phyloP scores from a whole-genome alignment of 2,888 invertebrate genomes.

The Halocaridina rubra region DNA sequence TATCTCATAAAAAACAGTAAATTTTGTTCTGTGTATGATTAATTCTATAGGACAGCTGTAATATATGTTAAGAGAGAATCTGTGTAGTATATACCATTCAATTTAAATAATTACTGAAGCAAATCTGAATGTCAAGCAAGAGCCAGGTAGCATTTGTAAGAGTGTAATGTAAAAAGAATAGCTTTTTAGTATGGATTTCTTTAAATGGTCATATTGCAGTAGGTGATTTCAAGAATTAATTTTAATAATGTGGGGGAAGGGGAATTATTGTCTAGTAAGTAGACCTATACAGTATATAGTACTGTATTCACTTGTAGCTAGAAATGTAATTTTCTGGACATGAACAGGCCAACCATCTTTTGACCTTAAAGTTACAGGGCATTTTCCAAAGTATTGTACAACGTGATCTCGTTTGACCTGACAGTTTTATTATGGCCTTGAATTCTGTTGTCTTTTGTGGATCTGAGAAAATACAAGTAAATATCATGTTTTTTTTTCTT shows the following conservation, averaged over 20 bases:
- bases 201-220: background rate
- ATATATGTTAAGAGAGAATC: no score
- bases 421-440: constrained; percentile 17
- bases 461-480: background rate
- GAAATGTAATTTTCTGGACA: constrained; percentile 1
- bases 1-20: no score
- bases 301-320: background rate
- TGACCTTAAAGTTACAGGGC: constrained; percentile 50
- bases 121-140: no score
- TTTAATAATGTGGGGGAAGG: background rate
- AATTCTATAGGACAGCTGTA: no score
- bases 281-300: background rate
- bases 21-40: no score
- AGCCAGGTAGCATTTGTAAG: background rate
- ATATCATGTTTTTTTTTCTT: background rate
- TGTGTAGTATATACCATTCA: no score
- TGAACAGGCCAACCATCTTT: no score
- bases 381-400: constrained; percentile 60
- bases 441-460: constrained; percentile 36
- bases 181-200: constrained; percentile 26
- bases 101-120: no score
- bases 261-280: no score
- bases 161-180: constrained; percentile 3
- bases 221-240: background rate
- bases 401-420: constrained; percentile 56